phyloP scores from a whole-genome alignment of 2,113 vertebrate genomes.

The Antechinus stuartii region DNA sequence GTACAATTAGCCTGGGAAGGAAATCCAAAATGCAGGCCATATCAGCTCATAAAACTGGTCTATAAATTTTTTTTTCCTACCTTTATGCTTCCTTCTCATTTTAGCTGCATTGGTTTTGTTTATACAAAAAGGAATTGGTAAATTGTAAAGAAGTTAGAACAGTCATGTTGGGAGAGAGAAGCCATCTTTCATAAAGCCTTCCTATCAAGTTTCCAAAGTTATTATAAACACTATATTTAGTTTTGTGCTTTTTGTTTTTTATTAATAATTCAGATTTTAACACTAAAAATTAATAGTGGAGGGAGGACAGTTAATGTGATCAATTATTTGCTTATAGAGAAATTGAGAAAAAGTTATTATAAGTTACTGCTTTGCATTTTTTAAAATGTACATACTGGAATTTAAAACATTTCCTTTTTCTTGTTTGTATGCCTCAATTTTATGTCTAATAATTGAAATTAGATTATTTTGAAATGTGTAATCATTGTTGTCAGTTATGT shows the following conservation, averaged over 20 bases:
- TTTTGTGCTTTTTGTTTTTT: background rate
- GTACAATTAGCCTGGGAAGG: too few species aligned
- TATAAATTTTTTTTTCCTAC: too few species aligned
- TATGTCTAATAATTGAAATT: slow-evolving; percentile 45
- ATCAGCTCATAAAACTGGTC: too few species aligned
- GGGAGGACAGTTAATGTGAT: slow-evolving; percentile 28
- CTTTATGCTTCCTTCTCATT: too few species aligned
- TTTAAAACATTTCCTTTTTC: slow-evolving; percentile 40
- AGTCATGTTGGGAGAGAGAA: background rate
- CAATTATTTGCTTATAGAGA: slow-evolving; percentile 4
- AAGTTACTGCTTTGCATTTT: slow-evolving; percentile 24
- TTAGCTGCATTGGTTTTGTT: too few species aligned
- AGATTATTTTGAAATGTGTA: slow-evolving; percentile 4
- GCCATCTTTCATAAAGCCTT: background rate
- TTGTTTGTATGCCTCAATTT: slow-evolving; percentile 34
- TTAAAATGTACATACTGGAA: slow-evolving; percentile 28
- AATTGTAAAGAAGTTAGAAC: background rate
- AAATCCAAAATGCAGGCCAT: too few species aligned
- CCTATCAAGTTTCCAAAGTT: background rate
- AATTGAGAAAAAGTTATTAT: slow-evolving; percentile 35
- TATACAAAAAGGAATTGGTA: slow-evolving; percentile 16
- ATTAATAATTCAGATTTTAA: slow-evolving; percentile 2
- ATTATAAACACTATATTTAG: background rate
- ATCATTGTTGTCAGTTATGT: slow-evolving; percentile 40
- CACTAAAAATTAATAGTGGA: slow-evolving; percentile 53